Conservation (phyloP, 1,140 invertebrate species). For the Zophobas morio region DNA sequence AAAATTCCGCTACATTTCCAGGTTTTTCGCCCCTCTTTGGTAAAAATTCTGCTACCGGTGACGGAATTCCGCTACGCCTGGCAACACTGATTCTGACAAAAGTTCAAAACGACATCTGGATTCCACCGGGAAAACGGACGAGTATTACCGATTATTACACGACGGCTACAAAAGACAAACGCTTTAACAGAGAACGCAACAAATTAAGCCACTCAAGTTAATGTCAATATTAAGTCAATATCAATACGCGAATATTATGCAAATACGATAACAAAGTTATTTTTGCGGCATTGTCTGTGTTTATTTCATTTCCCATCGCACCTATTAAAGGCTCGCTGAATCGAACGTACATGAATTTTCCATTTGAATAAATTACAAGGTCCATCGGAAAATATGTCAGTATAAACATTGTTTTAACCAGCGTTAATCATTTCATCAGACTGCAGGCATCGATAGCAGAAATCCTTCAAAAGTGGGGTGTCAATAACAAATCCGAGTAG, state of each 20-base stretch:
- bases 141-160: too few species aligned
- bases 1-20: too few species aligned
- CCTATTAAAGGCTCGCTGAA: neutral
- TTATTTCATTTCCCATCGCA: neutral
- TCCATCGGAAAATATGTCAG: conserved; percentile 25
- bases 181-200: too few species aligned
- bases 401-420: conserved; percentile 29
- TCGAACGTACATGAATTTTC: conserved; percentile 8
- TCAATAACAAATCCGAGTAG: conserved; percentile 37
- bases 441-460: conserved; percentile 26
- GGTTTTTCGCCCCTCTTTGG: too few species aligned
- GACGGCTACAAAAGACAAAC: too few species aligned
- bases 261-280: neutral
- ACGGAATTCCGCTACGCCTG: too few species aligned
- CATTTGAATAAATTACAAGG: conserved; percentile 6
- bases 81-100: too few species aligned
- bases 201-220: too few species aligned
- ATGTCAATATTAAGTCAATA: too few species aligned
- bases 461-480: conserved; percentile 37
- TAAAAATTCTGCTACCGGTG: too few species aligned
- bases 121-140: too few species aligned
- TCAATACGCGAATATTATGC: neutral
- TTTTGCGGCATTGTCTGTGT: neutral
- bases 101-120: too few species aligned
- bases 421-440: conserved; percentile 31